These are phyloP conservation scores for Gymnorhina tibicen DNA, from an alignment of 2,113 vertebrate genomes.

Conservation along the genomic window DNA sequence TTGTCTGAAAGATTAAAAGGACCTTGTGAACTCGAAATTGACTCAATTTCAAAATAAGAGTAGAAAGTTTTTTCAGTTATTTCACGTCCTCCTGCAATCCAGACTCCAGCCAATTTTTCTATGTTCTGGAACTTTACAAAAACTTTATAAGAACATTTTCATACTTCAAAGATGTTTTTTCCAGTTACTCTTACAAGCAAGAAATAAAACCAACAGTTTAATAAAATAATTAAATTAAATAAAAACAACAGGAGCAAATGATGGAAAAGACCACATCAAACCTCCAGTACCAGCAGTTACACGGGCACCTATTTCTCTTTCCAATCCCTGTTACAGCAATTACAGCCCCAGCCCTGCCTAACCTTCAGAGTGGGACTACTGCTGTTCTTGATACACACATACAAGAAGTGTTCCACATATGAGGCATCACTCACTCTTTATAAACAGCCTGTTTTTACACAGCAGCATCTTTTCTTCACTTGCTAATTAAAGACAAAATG, in stretches of 20 bases:
- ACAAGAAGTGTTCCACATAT: not conserved
- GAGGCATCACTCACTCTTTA: not conserved
- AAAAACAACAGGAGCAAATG: not conserved
- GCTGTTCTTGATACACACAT: rapidly evolving
- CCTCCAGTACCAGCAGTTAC: not conserved
- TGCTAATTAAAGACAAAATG: not conserved
- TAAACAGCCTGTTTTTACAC: not conserved
- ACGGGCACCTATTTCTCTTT: not conserved
- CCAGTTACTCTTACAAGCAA: not conserved
- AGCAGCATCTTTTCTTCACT: not conserved
- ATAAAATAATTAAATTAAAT: no score
- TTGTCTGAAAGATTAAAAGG: conserved; percentile 29
- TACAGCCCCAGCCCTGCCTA: not conserved
- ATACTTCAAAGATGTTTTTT: not conserved
- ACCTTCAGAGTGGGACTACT: not conserved
- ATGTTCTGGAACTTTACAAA: not conserved
- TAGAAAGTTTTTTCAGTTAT: not conserved
- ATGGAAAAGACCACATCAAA: not conserved
- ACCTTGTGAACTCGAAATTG: not conserved
- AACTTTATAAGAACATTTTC: not conserved
- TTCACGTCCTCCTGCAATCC: not conserved
- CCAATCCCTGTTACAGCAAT: not conserved
- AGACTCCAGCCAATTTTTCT: not conserved
- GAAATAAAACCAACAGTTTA: not conserved
- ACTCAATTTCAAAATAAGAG: conserved; percentile 25